A percentile compares a stretch with the other conserved stretches of the same genome.
These are phyloP conservation scores for Triops longicaudatus DNA, from an alignment of 1,140 invertebrate species.

Conservation along the genomic window DNA sequence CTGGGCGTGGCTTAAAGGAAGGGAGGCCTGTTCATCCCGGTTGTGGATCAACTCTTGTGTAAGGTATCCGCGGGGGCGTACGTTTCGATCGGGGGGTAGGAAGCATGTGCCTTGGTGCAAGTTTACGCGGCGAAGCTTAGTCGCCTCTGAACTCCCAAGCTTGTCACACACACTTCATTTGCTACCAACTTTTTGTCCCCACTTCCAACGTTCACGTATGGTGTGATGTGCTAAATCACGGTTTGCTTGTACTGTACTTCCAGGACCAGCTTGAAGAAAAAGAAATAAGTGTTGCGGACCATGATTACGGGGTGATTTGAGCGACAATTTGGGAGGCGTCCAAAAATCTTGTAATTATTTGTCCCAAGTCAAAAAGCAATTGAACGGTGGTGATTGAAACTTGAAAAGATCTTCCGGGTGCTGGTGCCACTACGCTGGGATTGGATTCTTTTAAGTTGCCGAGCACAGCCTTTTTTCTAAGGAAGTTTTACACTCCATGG, in stretches of 20 bases:
- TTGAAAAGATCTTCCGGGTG: not conserved
- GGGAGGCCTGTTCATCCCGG: too few species aligned
- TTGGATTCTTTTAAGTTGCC: constrained; percentile 15
- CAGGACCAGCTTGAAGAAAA: not conserved
- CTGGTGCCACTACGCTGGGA: not conserved
- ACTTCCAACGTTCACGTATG: not conserved
- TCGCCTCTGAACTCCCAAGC: not conserved
- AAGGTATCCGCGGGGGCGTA: not conserved
- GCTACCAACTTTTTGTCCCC: not conserved
- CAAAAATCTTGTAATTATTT: too few species aligned
- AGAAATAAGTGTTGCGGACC: not conserved
- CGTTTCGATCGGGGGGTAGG: not conserved
- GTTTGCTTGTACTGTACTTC: not conserved
- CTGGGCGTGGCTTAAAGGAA: not conserved
- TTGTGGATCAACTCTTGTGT: too few species aligned
- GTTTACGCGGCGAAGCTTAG: not conserved
- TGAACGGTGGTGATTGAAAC: not conserved
- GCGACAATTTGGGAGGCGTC: not conserved
- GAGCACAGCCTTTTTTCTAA: not conserved
- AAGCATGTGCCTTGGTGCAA: not conserved
- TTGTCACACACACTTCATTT: not conserved
- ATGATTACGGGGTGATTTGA: not conserved
- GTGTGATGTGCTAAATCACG: constrained; percentile 1
- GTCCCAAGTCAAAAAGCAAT: not conserved
- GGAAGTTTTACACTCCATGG: constrained; percentile 25